Conservation (phyloP, 35 echinoderm and acorn worm species). For the Eucidaris tribuloides region DNA sequence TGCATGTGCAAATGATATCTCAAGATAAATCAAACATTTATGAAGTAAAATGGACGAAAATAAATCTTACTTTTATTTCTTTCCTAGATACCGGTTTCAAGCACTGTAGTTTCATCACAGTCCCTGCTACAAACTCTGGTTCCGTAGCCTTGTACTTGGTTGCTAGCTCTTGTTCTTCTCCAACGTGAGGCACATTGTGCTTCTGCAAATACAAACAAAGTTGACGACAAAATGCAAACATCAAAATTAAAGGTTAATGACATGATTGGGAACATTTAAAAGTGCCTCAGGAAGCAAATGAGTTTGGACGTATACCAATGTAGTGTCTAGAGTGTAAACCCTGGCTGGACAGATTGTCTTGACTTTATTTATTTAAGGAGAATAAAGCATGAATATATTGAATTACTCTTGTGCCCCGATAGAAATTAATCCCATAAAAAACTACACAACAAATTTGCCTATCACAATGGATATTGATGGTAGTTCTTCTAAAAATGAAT, state of each 20-base stretch:
- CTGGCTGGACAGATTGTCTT: background rate
- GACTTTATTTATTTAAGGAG: too few species aligned
- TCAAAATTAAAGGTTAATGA: too few species aligned
- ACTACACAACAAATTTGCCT: too few species aligned
- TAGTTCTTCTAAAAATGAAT: too few species aligned
- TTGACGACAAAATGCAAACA: background rate
- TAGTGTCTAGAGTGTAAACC: background rate
- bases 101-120: slow-evolving; percentile 61
- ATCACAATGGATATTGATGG: too few species aligned
- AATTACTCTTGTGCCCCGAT: too few species aligned
- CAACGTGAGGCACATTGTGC: background rate
- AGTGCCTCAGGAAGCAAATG: too few species aligned
- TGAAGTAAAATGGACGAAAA: background rate
- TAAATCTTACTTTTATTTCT: slow-evolving; percentile 55
- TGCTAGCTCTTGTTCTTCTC: background rate
- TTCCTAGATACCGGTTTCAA: slow-evolving; percentile 59
- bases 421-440: too few species aligned
- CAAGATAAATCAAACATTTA: background rate
- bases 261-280: too few species aligned
- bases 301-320: too few species aligned
- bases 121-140: slow-evolving; percentile 54
- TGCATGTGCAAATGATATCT: background rate
- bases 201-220: background rate
- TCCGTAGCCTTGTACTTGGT: background rate
- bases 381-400: background rate